Base-by-base conservation (phyloP, 2,888 invertebrate species). In the Agriopis marginaria region DNA sequence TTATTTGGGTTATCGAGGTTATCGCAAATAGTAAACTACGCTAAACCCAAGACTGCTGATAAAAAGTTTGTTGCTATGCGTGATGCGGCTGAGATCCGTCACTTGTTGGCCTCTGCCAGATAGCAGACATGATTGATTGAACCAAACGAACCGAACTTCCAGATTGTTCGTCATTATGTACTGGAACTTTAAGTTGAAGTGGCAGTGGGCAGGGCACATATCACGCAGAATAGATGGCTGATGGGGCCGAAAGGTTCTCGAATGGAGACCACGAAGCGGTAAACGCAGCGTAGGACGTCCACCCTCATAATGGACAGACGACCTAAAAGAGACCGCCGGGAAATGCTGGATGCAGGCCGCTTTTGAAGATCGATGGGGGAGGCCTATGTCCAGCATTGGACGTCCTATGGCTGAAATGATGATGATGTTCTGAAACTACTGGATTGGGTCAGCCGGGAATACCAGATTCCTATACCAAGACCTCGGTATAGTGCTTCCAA, bases 1-100 rank as follows among this genome's bases (percentile, higher is more conserved):
- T 12, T 53, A 63, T 61, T 50, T 17, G 62, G 62, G 71, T 75
- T 77, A 75, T 77, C 75, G 59, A 64, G 62, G 71, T 75, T 77
- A 75, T 77, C 75, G 59, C 60, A 8, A 40, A 64, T 84, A 83
- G 82, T 84, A 83, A 80, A 82, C 79, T 81, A 80, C 73, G 68
- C 62, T 76, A 58, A 65, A 59, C 11, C 47, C 49, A 63, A 63
- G 54, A 32, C 53, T 47, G 23, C 17, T 63, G 61, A 67, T 71
- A 65, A 66, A 54, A 58, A 44, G 44, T 23, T 51, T 63, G 76
- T 75, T 74, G 42, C 76, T 70, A 79, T 67, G 75, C 65, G 59
- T 66, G 67, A 67, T 65, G 44, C 47, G 39, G 60, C 45, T 9
- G 23, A 50, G 32, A 59, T 61, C 47, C 11, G 40, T 56, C 14